Percentiles rank a stretch among this genome's conserved stretches.
These are phyloP conservation scores for Acromyrmex echinatior DNA, from an alignment of 1,140 invertebrate genomes.

Conservation along the genomic window DNA sequence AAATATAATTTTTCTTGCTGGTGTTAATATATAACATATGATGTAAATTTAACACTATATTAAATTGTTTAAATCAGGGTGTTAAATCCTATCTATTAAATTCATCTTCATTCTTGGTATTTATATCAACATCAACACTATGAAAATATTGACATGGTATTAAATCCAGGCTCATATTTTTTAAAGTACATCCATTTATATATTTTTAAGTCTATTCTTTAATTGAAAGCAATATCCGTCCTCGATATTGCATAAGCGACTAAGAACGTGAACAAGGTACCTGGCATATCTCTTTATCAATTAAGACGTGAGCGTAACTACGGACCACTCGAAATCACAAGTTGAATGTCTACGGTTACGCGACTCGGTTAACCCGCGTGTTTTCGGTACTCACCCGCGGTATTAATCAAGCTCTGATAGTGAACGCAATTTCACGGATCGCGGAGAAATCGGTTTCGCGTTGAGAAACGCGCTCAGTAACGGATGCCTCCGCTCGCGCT, in stretches of 20 bases:
- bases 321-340: neutral
- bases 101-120: too few species aligned
- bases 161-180: too few species aligned
- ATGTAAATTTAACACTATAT: too few species aligned
- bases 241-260: neutral
- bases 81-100: too few species aligned
- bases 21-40: too few species aligned
- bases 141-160: too few species aligned
- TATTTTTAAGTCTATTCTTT: neutral
- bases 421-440: constrained; percentile 14
- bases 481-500: constrained; percentile 32
- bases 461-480: neutral
- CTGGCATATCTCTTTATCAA: constrained; percentile 1
- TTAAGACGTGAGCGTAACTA: neutral
- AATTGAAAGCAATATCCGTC: neutral
- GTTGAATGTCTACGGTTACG: neutral
- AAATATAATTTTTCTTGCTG: too few species aligned
- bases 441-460: constrained; percentile 21
- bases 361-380: constrained; percentile 12
- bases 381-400: constrained; percentile 1
- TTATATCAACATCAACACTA: too few species aligned
- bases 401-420: constrained; percentile 45
- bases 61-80: too few species aligned
- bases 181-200: too few species aligned
- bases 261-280: neutral